Base-by-base conservation (phyloP, 2,888 invertebrate genomes). In the Pseudococcus longispinus region DNA sequence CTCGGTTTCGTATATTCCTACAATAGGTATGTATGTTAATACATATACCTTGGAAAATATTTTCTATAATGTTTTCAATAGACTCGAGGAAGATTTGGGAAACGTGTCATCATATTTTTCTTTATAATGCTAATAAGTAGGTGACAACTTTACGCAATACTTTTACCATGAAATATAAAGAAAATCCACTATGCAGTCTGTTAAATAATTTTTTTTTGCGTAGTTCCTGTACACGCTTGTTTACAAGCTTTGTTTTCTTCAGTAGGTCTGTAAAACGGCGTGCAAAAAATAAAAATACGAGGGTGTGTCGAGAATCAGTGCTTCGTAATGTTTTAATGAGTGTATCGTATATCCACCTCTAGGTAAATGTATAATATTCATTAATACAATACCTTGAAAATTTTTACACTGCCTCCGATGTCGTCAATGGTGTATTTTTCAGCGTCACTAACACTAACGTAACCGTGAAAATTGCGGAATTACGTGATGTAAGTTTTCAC, bases 191-290 rank as follows among this genome's bases (percentile, higher is more conserved):
- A 46, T 46, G 2, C 55, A n/a, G n/a, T 65, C 65, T 0, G 70
- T 18, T 70, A 5, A 65, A 70, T 70, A 70, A 70, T 29, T 60
- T 70, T 70, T 70, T 70, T 70, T 29, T 32, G 70, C 70, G 70
- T 70, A 70, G 70, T 70, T 70, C 70, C 70, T 70, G 70, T 70
- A 70, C 32, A 29, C 70, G 70, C 70, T 70, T 70, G 70, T 70
- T 70, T 70, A 70, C 70, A 26, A 70, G 70, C 70, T 70, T 70
- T 70, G 70, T 70, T 70, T 70, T 70, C 29, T 18, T 70, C 29
- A 70, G 29, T 32, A 70, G 13, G 70, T 13, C 65, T 65, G 65
- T 70, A 29, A 70, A 18, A 29, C 18, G 18, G 70, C 29, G 70
- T 70, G 70, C 15, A 70, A 70, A 70, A 70, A 70, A 29, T 6